Conservation (phyloP, 1,140 invertebrate genomes). For the Drosophila miranda region DNA sequence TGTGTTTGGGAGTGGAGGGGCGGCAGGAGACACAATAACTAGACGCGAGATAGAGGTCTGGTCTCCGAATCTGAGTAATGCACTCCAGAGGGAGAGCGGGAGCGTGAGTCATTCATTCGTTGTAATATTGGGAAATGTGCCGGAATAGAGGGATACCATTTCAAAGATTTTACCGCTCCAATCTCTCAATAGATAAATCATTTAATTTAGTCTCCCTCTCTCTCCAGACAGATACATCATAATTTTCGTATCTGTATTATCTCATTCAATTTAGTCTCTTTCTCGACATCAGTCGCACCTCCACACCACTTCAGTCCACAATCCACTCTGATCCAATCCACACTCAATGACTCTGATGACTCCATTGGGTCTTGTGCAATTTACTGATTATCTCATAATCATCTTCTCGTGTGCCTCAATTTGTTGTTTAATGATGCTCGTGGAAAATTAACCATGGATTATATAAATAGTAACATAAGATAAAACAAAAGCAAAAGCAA, state of each 20-base stretch:
- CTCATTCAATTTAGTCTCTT: constrained; percentile 36
- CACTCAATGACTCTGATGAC: constrained; percentile 30
- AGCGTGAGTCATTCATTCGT: constrained; percentile 23
- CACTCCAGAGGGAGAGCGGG: constrained; percentile 5
- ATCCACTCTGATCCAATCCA: constrained; percentile 11
- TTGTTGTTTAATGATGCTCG: constrained; percentile 67
- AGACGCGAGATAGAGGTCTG: constrained; percentile 27
- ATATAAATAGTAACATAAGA: constrained; percentile 51
- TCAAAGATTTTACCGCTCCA: not conserved
- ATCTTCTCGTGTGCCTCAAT: constrained; percentile 61
- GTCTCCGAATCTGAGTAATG: constrained; percentile 25
- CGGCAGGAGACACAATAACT: constrained; percentile 23
- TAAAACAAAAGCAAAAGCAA: constrained; percentile 41
- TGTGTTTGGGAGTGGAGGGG: constrained; percentile 9
- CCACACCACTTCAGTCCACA: constrained; percentile 3
- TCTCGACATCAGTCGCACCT: not conserved
- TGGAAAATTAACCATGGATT: constrained; percentile 59
- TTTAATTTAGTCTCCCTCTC: not conserved
- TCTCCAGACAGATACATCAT: too few relatives aligned
- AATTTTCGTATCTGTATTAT: constrained; percentile 27
- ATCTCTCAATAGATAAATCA: constrained; percentile 23
- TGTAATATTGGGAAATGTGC: constrained; percentile 11
- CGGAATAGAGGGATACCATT: not conserved
- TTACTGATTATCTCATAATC: constrained; percentile 75
- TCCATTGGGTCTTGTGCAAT: constrained; percentile 63